phyloP scores from a whole-genome alignment of 2,888 invertebrate genomes.

The Pandemis cinnamomeana region DNA sequence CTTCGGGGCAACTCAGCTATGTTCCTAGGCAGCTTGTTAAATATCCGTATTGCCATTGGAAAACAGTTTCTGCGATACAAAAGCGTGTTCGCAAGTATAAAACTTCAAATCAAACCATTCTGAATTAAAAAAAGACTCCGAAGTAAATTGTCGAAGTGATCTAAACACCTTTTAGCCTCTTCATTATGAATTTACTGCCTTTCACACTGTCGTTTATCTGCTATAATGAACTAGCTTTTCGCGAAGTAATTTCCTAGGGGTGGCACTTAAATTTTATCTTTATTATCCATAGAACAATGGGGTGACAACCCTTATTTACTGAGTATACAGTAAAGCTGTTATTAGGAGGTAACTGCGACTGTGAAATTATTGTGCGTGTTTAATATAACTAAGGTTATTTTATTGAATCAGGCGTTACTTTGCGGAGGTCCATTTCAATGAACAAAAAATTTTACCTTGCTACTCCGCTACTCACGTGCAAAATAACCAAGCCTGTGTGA shows the following conservation, averaged over 20 bases:
- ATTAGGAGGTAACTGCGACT: constrained; percentile 45
- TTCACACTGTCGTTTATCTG: constrained; percentile 14
- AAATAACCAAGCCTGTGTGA: too few relatives aligned
- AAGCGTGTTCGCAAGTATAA: too few relatives aligned
- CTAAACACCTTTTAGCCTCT: not conserved
- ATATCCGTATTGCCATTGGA: too few relatives aligned
- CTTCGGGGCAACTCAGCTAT: too few relatives aligned
- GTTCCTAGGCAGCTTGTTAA: too few relatives aligned
- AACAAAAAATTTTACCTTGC: too few relatives aligned
- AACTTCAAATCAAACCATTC: not conserved
- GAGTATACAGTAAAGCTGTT: constrained; percentile 48
- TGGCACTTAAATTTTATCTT: constrained; percentile 55
- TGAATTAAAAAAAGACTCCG: not conserved
- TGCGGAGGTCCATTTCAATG: too few relatives aligned
- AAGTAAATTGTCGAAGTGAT: not conserved
- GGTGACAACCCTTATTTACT: constrained; percentile 44
- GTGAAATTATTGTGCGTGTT: not conserved
- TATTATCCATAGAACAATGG: constrained; percentile 53
- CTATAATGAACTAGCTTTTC: constrained; percentile 31
- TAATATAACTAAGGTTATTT: too few relatives aligned
- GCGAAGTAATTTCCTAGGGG: constrained; percentile 49
- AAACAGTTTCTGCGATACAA: too few relatives aligned
- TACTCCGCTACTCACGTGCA: too few relatives aligned
- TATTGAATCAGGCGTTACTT: too few relatives aligned
- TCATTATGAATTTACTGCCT: constrained; percentile 1